These are phyloP conservation scores for Sanderia malayensis DNA, from an alignment of 30 jellyfish, hydroid and myxozoan genomes.

Conservation along the genomic window DNA sequence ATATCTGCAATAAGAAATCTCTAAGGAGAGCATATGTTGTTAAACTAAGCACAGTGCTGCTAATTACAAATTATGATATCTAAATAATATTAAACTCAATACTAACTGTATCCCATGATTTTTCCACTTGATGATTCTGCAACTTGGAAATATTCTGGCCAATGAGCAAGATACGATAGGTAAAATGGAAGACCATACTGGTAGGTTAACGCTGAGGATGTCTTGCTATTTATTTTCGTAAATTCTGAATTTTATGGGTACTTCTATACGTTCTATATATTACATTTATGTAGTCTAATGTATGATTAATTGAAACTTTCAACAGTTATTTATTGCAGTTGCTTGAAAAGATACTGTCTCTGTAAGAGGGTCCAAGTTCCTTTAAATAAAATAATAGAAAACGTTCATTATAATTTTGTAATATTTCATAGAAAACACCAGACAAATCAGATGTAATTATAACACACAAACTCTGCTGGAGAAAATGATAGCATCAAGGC, in stretches of 20 bases:
- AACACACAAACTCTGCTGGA: too few species aligned
- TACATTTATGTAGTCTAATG: too few species aligned
- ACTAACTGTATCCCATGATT: slow-evolving; percentile 95
- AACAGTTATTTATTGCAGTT: not conserved
- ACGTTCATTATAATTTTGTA: not conserved
- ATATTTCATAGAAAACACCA: not conserved
- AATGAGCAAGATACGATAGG: slow-evolving; percentile 87
- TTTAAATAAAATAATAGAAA: slow-evolving; percentile 8
- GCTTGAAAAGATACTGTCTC: slow-evolving; percentile 78
- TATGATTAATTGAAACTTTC: not conserved
- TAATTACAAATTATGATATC: too few species aligned
- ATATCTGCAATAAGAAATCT: slow-evolving; percentile 12
- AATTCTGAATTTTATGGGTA: too few species aligned
- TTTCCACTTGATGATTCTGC: slow-evolving; percentile 90
- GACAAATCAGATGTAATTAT: too few species aligned
- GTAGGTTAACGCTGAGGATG: not conserved
- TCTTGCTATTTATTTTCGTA: too few species aligned
- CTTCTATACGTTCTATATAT: too few species aligned
- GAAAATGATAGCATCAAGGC: too few species aligned
- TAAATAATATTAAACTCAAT: too few species aligned
- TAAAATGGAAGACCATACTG: slow-evolving; percentile 98
- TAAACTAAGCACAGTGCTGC: not conserved
- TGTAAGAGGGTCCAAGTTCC: slow-evolving; percentile 91
- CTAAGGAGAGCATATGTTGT: not conserved
- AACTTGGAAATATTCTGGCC: slow-evolving; percentile 98